Evolutionary conservation across 2,113 vertebrate genomes (phyloP).

Genomic region (Corythoichthys haematopterus): DNA sequence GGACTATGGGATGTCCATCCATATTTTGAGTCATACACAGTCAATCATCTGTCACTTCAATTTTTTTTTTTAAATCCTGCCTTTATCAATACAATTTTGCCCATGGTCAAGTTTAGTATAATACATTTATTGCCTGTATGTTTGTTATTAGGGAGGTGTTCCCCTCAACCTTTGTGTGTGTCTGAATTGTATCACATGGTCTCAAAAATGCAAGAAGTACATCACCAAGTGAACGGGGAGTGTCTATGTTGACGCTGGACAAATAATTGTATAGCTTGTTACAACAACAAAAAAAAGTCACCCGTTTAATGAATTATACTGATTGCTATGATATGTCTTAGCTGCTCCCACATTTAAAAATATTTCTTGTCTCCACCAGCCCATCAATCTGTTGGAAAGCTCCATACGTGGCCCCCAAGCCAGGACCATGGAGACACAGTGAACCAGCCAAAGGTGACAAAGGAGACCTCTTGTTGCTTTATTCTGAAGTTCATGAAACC

Average conservation of each 20-base stretch:
- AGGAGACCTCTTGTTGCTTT: neutral
- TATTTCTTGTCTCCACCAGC: constrained; percentile 55
- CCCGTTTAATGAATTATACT: neutral
- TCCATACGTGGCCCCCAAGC: constrained; percentile 74
- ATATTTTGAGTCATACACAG: neutral
- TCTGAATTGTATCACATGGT: constrained; percentile 1
- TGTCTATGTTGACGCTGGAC: constrained; percentile 5
- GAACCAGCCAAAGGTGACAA: constrained; percentile 51
- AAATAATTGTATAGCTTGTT: constrained; percentile 1
- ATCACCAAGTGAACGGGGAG: constrained; percentile 25
- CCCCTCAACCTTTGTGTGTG: constrained; percentile 8
- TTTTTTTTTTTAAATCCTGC: neutral
- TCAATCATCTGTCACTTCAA: neutral
- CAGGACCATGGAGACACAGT: constrained; percentile 28
- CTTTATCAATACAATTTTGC: neutral
- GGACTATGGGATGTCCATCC: neutral
- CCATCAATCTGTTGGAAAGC: constrained; percentile 67
- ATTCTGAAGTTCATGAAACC: neutral
- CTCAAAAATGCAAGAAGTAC: neutral
- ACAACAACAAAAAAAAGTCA: neutral
- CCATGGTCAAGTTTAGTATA: neutral
- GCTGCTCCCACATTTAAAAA: neutral
- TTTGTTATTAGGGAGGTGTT: constrained; percentile 7
- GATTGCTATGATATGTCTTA: neutral
- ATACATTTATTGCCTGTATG: neutral